These are phyloP conservation scores for Neogale vison DNA, from an alignment of 2,113 vertebrate species.

Conservation along the genomic window DNA sequence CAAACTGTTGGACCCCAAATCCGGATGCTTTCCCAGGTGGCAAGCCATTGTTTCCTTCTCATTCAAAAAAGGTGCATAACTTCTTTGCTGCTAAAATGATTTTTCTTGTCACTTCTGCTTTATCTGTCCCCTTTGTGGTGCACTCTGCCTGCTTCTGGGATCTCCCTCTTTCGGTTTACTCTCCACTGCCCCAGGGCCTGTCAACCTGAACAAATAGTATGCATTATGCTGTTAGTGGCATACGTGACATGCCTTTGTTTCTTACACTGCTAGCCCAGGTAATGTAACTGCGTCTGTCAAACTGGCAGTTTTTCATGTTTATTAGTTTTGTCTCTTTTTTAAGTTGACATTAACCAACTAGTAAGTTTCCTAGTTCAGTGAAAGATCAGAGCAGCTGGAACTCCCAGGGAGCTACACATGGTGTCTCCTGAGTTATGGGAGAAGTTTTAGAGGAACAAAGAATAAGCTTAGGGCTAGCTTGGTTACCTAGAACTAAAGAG, in stretches of 20 bases:
- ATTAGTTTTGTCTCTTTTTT: slow-evolving; percentile 54
- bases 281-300: slow-evolving; percentile 57
- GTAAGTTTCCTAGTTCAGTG: slow-evolving; percentile 45
- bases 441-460: background rate
- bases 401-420: background rate
- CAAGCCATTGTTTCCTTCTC: slow-evolving; percentile 54
- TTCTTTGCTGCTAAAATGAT: slow-evolving; percentile 52
- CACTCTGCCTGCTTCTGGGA: slow-evolving; percentile 50
- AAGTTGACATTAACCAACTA: slow-evolving; percentile 50
- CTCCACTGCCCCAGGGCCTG: slow-evolving; percentile 66
- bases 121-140: slow-evolving; percentile 54
- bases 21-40: slow-evolving; percentile 16
- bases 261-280: slow-evolving; percentile 56
- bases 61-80: slow-evolving; percentile 45
- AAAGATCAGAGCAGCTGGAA: slow-evolving; percentile 30
- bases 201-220: slow-evolving; percentile 69
- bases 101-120: slow-evolving; percentile 62
- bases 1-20: slow-evolving; percentile 27
- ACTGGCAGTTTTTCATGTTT: slow-evolving; percentile 45
- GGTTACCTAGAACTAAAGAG: background rate
- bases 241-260: slow-evolving; percentile 66
- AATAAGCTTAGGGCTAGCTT: background rate
- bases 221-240: slow-evolving; percentile 24
- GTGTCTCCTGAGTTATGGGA: background rate
- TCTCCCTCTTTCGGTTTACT: slow-evolving; percentile 62